These are phyloP conservation scores for Amphiprion clarkii DNA, from an alignment of 2,797 vertebrate genomes.

Conservation along the genomic window DNA sequence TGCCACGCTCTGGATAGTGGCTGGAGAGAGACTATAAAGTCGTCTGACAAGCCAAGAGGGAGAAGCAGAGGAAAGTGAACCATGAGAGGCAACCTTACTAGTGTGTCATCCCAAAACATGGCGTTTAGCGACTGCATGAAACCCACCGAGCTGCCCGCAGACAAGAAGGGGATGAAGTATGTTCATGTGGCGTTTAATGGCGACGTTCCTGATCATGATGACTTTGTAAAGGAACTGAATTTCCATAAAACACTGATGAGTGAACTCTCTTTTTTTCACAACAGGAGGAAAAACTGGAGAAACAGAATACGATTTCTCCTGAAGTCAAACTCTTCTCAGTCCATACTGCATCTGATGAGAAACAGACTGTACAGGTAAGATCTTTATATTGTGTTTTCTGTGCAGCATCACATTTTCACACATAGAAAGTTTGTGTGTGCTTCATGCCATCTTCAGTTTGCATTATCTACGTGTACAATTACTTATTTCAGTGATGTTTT, in stretches of 20 bases:
- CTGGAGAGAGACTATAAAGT: constrained; percentile 72
- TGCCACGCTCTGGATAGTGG: background rate
- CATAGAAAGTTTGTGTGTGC: background rate
- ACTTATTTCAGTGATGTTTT: background rate
- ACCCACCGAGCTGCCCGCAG: constrained; percentile 45
- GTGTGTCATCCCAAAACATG: constrained; percentile 52
- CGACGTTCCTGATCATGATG: background rate
- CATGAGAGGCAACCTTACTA: constrained; percentile 61
- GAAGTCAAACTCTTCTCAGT: constrained; percentile 61
- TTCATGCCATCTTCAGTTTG: background rate
- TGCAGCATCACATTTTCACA: background rate
- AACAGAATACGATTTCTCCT: constrained; percentile 73
- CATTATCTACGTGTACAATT: background rate
- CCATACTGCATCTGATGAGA: constrained; percentile 25
- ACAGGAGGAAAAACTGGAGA: constrained; percentile 81
- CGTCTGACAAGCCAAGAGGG: constrained; percentile 57
- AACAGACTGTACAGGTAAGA: constrained; percentile 71
- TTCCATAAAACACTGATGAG: background rate
- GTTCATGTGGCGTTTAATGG: constrained; percentile 22
- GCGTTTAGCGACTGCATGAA: constrained; percentile 52
- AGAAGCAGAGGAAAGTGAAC: constrained; percentile 48
- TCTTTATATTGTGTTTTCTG: background rate
- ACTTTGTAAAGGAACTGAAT: background rate
- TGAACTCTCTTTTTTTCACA: constrained; percentile 1
- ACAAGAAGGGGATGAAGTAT: constrained; percentile 70